Evolutionary conservation across 2,797 vertebrate genomes (phyloP), one percentile per base, ranked within the genome.

Genomic region (Danionella dracula): DNA sequence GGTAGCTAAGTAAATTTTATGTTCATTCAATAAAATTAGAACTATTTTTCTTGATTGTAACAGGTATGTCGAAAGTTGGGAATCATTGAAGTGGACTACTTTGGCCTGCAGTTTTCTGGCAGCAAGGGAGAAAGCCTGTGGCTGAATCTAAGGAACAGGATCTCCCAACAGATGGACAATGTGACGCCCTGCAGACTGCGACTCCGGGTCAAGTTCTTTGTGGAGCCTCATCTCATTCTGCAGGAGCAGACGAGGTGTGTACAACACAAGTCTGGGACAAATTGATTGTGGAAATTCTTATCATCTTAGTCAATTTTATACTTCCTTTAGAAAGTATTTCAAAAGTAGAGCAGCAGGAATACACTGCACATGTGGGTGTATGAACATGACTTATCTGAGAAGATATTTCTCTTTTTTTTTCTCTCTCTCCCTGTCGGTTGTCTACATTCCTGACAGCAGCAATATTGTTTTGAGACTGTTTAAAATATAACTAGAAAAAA

Each of bases 31-130:
- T n/a, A n/a, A n/a, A n/a, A n/a, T n/a, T n/a, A n/a, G n/a, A n/a
- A n/a, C n/a, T n/a, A n/a, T n/a, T n/a, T n/a, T n/a, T n/a, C n/a
- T n/a, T n/a, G n/a, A n/a, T n/a, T n/a, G n/a, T n/a, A 1, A 46
- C 81, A 99, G 97, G 96, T 99, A 80, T 99, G 97, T 86, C 88
- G 94, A 61, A 92, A 93, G 81, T 78, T 99, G 83, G 96, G 96
- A 9, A 95, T 99, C 75, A 99, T 98, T 77, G 96, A 99, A 83
- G 93, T 91, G 74, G 96, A 99, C 88, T 99, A 99, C 87, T 98
- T 99, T 71, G 97, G 97, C 72, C 92, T 99, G 78, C 96, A 99
- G 79, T 98, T 94, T 83, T 93, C 90, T 0, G 96, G 96, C 78
- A 92, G 87, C 83, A 99, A 99, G 89, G 95, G 96, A 9, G 95